Evolutionary conservation across 1,140 invertebrate species (phyloP).

Genomic region (Trinorchestia longiramus): DNA sequence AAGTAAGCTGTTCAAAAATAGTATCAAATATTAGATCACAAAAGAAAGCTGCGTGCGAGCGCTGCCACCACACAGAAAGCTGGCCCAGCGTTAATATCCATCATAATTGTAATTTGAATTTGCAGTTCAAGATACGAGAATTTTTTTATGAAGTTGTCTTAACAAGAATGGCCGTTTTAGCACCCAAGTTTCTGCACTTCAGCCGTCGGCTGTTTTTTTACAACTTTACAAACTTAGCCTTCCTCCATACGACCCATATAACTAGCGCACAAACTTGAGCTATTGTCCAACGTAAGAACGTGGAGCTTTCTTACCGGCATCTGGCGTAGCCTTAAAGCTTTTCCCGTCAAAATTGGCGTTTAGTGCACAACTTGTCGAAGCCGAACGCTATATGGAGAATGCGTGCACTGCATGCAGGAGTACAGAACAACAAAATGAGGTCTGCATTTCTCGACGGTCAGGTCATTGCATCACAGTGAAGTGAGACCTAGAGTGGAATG

Average conservation of each 20-base stretch:
- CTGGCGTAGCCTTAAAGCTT: background rate
- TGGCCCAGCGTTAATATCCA: background rate
- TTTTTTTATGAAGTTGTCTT: background rate
- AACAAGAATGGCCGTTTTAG: background rate
- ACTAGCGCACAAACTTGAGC: background rate
- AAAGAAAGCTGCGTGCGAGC: background rate
- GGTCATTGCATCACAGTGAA: background rate
- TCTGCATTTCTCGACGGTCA: background rate
- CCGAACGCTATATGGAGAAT: constrained; percentile 26
- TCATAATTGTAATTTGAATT: background rate
- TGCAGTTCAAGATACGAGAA: background rate
- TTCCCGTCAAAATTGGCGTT: constrained; percentile 27
- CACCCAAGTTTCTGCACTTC: background rate
- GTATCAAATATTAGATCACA: background rate
- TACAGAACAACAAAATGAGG: background rate
- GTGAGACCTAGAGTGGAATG: constrained; percentile 25
- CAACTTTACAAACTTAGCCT: background rate
- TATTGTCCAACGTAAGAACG: background rate
- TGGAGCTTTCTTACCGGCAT: background rate
- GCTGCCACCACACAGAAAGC: background rate
- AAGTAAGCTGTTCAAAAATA: background rate
- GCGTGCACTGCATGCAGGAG: constrained; percentile 17
- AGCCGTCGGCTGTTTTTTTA: background rate
- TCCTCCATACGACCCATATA: background rate
- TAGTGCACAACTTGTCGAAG: constrained; percentile 15